Base-by-base conservation (phyloP, 2,888 invertebrate species). In the Conistra vaccinii region DNA sequence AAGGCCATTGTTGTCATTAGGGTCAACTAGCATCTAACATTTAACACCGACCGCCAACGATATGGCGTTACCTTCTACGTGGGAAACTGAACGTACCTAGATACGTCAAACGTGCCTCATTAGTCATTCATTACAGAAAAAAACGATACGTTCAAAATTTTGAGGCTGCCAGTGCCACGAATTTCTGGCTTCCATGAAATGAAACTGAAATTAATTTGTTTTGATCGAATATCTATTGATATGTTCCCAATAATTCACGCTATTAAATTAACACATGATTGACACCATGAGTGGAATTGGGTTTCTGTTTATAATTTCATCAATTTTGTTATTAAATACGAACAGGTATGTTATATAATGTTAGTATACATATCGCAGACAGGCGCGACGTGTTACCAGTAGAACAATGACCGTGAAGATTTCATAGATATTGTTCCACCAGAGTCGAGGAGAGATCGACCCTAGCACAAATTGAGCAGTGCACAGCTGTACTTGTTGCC, bases 1-100 rank as follows among this genome's bases (percentile, higher is more conserved):
- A 93, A 95, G 95, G 95, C 88, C 94, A 89, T 80, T 88, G 87
- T 83, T 91, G 92, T 94, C 93, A 95, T 95, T 95, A 93, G 93
- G 94, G 94, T 95, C 94, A 94, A 93, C 92, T 90, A 88, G 90
- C 91, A 88, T 89, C 89, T 91, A 90, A 85, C 85, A 85, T 87
- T 86, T 85, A 86, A 84, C 86, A 87, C 86, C 84, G 84, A 68
- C 87, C 81, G 84, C 61, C 85, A 83, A 76, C 77, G 77, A 76
- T 83, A 88, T 84, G 69, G 83, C 78, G 75, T 83, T 83, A 82
- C 85, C 84, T 81, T 83, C 76, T 79, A 77, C 53, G 55, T 84
- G 72, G 58, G 57, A 83, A 66, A 76, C 42, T 73, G 45, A 32
- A 74, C 42, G 53, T 67, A 66, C 17, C 17, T 51, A 51, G 14